A percentile compares a stretch with the other conserved stretches of the same genome.
Conservation (phyloP, 2,113 vertebrate genomes). For the Calidris pugnax region DNA sequence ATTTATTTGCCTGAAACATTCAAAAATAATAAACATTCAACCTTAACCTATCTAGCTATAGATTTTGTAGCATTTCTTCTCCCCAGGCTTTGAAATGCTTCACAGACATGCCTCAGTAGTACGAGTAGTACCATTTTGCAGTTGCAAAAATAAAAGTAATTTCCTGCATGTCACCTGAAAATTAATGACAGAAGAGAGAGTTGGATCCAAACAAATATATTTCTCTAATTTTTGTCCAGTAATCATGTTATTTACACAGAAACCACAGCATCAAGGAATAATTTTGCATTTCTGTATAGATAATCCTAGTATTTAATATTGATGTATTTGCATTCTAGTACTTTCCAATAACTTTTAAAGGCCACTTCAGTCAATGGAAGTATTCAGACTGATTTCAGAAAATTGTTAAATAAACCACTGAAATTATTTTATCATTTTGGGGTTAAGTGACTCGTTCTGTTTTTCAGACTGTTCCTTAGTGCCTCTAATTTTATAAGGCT, state of each 20-base stretch:
- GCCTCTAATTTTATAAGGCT: background rate
- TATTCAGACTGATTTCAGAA: background rate
- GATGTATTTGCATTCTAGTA: background rate
- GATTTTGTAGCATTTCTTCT: background rate
- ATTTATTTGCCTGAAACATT: background rate
- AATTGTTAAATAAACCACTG: background rate
- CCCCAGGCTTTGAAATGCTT: background rate
- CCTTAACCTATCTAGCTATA: background rate
- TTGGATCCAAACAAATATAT: background rate
- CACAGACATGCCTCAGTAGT: background rate
- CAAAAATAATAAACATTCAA: background rate
- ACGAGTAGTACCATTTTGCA: background rate
- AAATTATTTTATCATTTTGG: background rate
- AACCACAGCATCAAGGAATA: background rate
- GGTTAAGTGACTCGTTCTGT: background rate
- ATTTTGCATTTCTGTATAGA: background rate
- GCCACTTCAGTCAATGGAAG: background rate
- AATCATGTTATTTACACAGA: background rate
- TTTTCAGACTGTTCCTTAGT: background rate
- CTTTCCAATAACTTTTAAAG: background rate
- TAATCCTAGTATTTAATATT: background rate
- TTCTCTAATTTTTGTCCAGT: background rate
- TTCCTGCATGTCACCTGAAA: background rate
- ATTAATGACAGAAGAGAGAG: background rate
- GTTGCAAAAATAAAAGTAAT: background rate